Base-by-base conservation (phyloP, 2,888 invertebrate species). In the Cinara cedri region DNA sequence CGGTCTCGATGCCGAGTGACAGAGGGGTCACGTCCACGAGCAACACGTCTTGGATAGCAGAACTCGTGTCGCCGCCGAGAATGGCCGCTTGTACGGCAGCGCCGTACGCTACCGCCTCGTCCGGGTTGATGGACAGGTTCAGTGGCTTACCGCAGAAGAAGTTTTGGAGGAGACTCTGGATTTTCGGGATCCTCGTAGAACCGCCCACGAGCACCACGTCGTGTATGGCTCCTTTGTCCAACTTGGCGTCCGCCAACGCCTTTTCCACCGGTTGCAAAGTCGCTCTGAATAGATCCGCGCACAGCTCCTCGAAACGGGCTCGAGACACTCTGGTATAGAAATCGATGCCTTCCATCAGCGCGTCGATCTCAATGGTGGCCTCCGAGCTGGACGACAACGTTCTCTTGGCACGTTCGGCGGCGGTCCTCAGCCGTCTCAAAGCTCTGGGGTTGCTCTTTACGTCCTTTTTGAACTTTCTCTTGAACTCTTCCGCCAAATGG, bases 201-300 rank as follows among this genome's bases (percentile, higher is more conserved):
- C 93, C 94, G 24, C 94, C 94, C 49, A 94, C 93, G 49, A 94
- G 87, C 0, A 94, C 93, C 8, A 94, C 90, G 83, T 93, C 93
- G 84, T 93, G 89, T 82, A 93, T 92, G 82, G 89, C 88, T 57
- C 88, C 86, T 84, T 93, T 93, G 86, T 92, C 92, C 86, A 93
- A 86, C 84, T 93, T 92, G 1, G 93, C 92, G 84, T 94, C 93
- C 63, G 88, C 88, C 51, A 94, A 86, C 0, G 93, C 92, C 84
- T 92, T 92, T 84, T 93, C 92, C 0, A 94, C 93, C 0, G 93
- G 93, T 71, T 91, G 89, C 81, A 94, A 85, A 0, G 94, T 93
- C 42, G 88, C 87, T 62, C 92, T 87, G 88, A 93, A 92, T 55
- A 92, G 86, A 84, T 92, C 92, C 0, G 89, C 88, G 85, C 90